Evolutionary conservation across 2,888 invertebrate genomes (phyloP), one percentile per base, ranked within the genome.

Genomic region (Drosophila emarginata): DNA sequence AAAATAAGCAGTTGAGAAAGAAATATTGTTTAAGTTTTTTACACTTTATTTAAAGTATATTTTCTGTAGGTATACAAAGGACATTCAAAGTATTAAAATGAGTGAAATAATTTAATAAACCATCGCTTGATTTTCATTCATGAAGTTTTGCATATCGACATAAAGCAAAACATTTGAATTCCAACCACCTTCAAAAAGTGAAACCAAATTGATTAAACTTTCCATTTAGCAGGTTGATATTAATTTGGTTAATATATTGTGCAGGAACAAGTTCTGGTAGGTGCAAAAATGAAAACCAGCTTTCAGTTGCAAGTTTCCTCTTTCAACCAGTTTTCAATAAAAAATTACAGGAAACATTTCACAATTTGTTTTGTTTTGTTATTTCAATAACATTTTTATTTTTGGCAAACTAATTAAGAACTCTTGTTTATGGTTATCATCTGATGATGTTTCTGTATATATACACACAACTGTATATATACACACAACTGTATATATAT

Each of bases 271-370:
- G 82, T 81, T 83, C 84, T 84, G 62, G 61, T 36, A 67, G 69
- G 76, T 63, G 45, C 79, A 1, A 51, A 65, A 61, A 56, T 53
- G 18, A 65, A 82, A 83, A 87, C 85, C 87, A 74, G 87, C 74
- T 84, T 77, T 54, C 65, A 68, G 77, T 70, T 79, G 80, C 67
- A 62, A 62, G 70, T 76, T 81, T 82, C 82, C 87, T 79, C 84
- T 70, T 78, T 51, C 71, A 82, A 82, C 82, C 76, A 74, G 82
- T 82, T 79, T 79, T 65, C 74, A 79, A 79, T 77, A 73, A 74
- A 70, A 59, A 82, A 76, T 50, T 53, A 57, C 67, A 66, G 68
- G 63, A 66, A 72, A 37, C 71, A 72, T 70, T 53, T 71, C 58
- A 54, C 32, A 56, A 60, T 52, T 26, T 40, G 61, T 73, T 76